Evolutionary conservation across 2,888 invertebrate species (phyloP).

Genomic region (Hydraecia micacea): DNA sequence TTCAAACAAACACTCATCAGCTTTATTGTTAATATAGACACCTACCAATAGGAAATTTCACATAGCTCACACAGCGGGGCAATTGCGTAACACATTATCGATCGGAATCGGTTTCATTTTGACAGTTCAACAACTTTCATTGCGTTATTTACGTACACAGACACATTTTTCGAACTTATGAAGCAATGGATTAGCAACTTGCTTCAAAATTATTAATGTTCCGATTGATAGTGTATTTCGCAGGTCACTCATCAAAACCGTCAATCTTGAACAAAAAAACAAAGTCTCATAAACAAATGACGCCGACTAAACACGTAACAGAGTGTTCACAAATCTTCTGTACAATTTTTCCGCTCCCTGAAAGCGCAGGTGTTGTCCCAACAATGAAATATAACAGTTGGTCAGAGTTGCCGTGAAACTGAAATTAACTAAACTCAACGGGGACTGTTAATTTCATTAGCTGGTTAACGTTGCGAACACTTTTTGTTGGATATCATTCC

Average conservation of each 20-base stretch:
- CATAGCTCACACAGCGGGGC: neutral
- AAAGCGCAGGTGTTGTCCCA: slow-evolving; percentile 61
- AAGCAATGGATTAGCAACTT: too few relatives aligned
- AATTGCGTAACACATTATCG: too few relatives aligned
- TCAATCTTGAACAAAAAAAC: neutral
- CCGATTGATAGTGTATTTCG: too few relatives aligned
- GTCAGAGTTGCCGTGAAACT: slow-evolving; percentile 63
- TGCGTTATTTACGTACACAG: too few relatives aligned
- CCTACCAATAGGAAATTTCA: neutral
- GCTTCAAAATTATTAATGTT: too few relatives aligned
- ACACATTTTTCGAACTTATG: too few relatives aligned
- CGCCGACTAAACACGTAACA: neutral
- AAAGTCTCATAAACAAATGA: neutral
- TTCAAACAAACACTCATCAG: too few relatives aligned
- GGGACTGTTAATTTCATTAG: slow-evolving; percentile 71
- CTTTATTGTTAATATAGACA: too few relatives aligned
- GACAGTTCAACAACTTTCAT: too few relatives aligned
- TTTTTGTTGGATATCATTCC: slow-evolving; percentile 64
- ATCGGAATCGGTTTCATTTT: too few relatives aligned
- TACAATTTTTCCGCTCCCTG: slow-evolving; percentile 36
- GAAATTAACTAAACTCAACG: slow-evolving; percentile 69
- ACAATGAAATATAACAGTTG: slow-evolving; percentile 69
- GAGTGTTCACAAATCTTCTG: slow-evolving; percentile 39
- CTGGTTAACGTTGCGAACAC: slow-evolving; percentile 51
- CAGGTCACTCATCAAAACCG: neutral